Percentiles rank a stretch among this genome's conserved stretches.
phyloP scores from a whole-genome alignment of 1,140 invertebrate genomes.

The Lepidotrigona ventralis region DNA sequence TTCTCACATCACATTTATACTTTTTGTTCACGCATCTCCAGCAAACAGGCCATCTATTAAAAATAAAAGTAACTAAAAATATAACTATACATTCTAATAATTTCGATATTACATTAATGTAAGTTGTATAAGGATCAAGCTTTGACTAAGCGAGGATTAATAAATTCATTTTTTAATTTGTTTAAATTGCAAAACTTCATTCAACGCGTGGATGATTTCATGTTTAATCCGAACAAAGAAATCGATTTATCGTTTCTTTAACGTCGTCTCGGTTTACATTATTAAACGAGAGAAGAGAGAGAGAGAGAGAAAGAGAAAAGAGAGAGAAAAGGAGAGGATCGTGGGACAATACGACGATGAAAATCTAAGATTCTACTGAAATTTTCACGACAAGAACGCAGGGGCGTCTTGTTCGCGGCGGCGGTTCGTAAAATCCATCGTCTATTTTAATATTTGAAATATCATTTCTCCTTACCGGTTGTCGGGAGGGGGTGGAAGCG shows the following conservation, averaged over 20 bases:
- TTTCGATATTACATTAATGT: too few species aligned
- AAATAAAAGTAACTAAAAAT: too few species aligned
- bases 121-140: too few species aligned
- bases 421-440: slow-evolving; percentile 4
- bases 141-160: too few species aligned
- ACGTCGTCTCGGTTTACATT: background rate
- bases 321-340: background rate
- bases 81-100: too few species aligned
- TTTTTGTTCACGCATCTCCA: too few species aligned
- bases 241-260: background rate
- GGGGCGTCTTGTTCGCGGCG: background rate
- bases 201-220: too few species aligned
- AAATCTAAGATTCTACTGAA: background rate
- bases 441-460: slow-evolving; percentile 38
- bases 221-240: background rate
- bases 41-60: too few species aligned
- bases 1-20: too few species aligned
- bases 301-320: too few species aligned
- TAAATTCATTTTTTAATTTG: too few species aligned
- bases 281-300: background rate
- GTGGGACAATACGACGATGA: background rate
- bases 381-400: background rate
- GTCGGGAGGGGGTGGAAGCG: background rate
- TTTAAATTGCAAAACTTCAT: too few species aligned
- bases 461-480: slow-evolving; percentile 25